Evolutionary conservation across 2,888 invertebrate genomes (phyloP).

Genomic region (Imbricaverruca yamaguchii): DNA sequence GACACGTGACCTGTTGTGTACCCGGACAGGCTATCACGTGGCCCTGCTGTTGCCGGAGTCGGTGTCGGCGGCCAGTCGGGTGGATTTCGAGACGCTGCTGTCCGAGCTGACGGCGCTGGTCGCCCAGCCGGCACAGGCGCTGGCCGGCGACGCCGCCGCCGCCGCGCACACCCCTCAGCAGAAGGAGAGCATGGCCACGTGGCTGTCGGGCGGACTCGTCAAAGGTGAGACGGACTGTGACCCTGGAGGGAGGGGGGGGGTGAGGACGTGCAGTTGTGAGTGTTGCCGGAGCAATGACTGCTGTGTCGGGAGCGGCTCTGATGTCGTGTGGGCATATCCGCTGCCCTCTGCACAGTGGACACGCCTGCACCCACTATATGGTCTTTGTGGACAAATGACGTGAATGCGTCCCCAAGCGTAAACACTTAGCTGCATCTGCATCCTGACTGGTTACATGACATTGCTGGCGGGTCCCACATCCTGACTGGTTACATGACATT

Average conservation of each 20-base stretch:
- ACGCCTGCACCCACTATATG: no score
- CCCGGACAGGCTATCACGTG: neutral
- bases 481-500: no score
- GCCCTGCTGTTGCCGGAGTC: constrained; percentile 12
- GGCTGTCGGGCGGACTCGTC: neutral
- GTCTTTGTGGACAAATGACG: no score
- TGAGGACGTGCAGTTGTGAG: neutral
- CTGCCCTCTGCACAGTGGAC: no score
- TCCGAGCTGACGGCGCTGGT: constrained; percentile 1
- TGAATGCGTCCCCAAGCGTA: no score
- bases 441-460: no score
- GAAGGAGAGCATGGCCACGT: neutral
- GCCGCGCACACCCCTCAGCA: neutral
- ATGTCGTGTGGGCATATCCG: no score
- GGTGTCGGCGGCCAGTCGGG: neutral
- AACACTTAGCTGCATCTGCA: no score
- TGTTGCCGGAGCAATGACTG: neutral
- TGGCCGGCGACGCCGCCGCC: neutral
- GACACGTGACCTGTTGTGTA: no score
- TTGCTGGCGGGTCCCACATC: no score
- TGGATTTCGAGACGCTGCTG: neutral
- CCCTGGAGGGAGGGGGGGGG: no score
- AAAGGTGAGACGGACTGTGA: neutral
- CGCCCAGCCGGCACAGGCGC: neutral
- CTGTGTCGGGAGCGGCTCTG: neutral